phyloP scores from a whole-genome alignment of 2,113 vertebrate species.

The Garra rufa region DNA sequence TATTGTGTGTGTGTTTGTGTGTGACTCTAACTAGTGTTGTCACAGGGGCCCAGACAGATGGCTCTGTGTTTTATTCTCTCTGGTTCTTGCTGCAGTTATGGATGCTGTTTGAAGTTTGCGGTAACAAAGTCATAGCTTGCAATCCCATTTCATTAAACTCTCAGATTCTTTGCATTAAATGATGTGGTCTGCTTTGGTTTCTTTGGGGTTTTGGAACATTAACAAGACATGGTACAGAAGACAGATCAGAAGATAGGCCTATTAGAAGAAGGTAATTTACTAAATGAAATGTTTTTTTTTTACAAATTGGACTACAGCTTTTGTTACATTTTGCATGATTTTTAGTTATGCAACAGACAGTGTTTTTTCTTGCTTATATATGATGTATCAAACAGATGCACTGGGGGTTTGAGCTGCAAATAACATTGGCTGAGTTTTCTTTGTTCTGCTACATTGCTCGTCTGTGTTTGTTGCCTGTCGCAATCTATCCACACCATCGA shows the following conservation, averaged over 20 bases:
- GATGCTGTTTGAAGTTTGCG: slow-evolving; percentile 57
- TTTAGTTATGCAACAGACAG: background rate
- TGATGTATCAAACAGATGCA: slow-evolving; percentile 23
- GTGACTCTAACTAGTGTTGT: slow-evolving; percentile 49
- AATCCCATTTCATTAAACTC: slow-evolving; percentile 11
- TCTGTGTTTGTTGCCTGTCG: slow-evolving; percentile 52
- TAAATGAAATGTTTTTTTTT: background rate
- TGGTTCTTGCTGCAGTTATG: slow-evolving; percentile 43
- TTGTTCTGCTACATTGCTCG: slow-evolving; percentile 6
- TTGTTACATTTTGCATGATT: slow-evolving; percentile 33
- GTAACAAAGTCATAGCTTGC: slow-evolving; percentile 35
- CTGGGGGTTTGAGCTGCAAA: background rate
- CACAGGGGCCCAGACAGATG: slow-evolving; percentile 54
- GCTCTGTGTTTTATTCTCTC: slow-evolving; percentile 42
- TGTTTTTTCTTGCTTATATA: background rate
- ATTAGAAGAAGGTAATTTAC: background rate
- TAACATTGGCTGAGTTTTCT: background rate
- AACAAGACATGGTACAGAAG: background rate
- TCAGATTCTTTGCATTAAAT: slow-evolving; percentile 9
- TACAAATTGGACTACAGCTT: background rate
- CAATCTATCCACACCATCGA: slow-evolving; percentile 48
- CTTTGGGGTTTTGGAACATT: slow-evolving; percentile 26
- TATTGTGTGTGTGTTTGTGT: background rate
- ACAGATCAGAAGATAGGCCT: background rate
- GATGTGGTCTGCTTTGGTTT: slow-evolving; percentile 28